Conservation (phyloP, 2,888 invertebrate genomes). For the Orchesella flavescens region DNA sequence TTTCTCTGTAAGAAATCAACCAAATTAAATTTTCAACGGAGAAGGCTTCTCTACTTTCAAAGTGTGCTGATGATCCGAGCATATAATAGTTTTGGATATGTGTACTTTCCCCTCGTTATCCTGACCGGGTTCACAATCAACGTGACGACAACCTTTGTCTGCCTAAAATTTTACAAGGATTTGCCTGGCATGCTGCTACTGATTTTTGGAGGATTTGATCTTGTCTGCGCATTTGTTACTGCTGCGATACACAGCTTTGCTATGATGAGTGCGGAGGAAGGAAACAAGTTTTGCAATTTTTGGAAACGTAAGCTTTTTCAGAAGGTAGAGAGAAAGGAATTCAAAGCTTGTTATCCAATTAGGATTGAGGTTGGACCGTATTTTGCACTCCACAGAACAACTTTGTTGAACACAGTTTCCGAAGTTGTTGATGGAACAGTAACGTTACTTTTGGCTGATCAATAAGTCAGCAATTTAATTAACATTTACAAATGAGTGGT, state of each 20-base stretch:
- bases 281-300: not conserved
- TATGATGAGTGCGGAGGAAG: slow-evolving; percentile 6
- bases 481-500: too few species aligned
- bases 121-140: not conserved
- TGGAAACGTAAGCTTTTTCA: not conserved
- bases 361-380: not conserved
- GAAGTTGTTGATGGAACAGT: slow-evolving; percentile 4
- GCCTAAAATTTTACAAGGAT: not conserved
- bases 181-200: not conserved
- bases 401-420: not conserved
- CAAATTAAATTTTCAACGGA: not conserved
- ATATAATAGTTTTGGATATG: not conserved
- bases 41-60: not conserved
- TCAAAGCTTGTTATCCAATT: slow-evolving; percentile 11
- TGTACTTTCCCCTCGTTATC: slow-evolving; percentile 9
- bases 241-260: not conserved
- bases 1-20: not conserved
- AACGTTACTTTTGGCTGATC: too few species aligned
- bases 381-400: slow-evolving; percentile 9
- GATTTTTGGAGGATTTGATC: slow-evolving; percentile 3
- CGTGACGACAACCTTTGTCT: slow-evolving; percentile 4
- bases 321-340: not conserved
- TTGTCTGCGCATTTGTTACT: not conserved
- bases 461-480: too few species aligned
- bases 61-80: not conserved